Evolutionary conservation across 2,797 vertebrate genomes (phyloP).

Genomic region (Sebastes hubbsi): DNA sequence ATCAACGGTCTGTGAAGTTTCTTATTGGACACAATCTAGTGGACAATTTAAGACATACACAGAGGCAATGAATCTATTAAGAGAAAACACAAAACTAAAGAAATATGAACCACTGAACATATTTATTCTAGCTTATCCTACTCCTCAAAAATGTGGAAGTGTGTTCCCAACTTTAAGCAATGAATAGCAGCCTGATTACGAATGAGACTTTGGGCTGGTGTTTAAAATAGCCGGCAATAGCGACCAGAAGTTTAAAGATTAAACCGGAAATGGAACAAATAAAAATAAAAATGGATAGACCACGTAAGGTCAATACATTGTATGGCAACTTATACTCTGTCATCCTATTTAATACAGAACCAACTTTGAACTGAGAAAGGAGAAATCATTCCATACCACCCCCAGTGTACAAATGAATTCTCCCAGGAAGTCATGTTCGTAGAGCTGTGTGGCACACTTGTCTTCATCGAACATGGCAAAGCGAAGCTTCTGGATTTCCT

Average conservation of each 20-base stretch:
- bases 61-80: not conserved
- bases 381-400: constrained; percentile 80
- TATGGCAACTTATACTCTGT: not conserved
- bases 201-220: not conserved
- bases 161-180: not conserved
- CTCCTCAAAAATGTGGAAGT: not conserved
- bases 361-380: not conserved
- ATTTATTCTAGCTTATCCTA: not conserved
- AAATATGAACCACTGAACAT: not conserved
- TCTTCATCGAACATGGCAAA: constrained; percentile 98
- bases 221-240: not conserved
- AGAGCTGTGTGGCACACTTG: constrained; percentile 93
- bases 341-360: not conserved
- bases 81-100: not conserved
- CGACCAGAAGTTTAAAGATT: not conserved
- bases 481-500: constrained; percentile 97
- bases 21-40: constrained; percentile 97
- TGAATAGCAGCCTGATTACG: not conserved
- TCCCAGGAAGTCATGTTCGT: constrained; percentile 96
- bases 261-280: not conserved
- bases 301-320: not conserved
- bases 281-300: not conserved
- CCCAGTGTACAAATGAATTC: constrained; percentile 95
- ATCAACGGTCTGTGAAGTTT: constrained; percentile 91
- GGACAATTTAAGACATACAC: constrained; percentile 25